Base-by-base conservation (phyloP, 2,888 invertebrate species). In the Elegia similella region DNA sequence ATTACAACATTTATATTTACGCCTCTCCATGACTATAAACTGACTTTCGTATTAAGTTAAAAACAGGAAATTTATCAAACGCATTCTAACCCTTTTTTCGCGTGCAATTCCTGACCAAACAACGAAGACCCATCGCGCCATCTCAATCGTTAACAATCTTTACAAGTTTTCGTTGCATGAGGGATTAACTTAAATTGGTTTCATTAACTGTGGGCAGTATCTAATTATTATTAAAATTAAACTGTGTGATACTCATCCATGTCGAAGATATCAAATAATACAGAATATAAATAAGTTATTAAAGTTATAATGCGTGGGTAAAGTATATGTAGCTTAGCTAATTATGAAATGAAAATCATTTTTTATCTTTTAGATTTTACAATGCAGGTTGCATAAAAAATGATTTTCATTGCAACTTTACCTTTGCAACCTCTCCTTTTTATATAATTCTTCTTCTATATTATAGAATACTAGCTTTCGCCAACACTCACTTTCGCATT, bases 181-280 rank as follows among this genome's bases (percentile, higher is more conserved):
- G 55, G 30, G n/a, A 3, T 57, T 61, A 52, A 15, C 6, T 13
- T 58, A 56, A 42, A 59, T 48, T 59, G 54, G 59, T 47, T 54
- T 57, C 43, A 30, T 61, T 56, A 59, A 61, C 61, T 60, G 57
- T 56, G 60, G 56, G 59, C 59, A 60, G 57, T 58, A 62, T 60
- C 58, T 64, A 62, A 65, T 65, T 66, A 63, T 57, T 48, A 48
- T 32, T 48, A 7, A 48, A 30, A 48, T 48, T 48, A 48, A 13
- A 13, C 30, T 48, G 30, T 48, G 3, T 17, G 17, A 46, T 23
- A 13, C n/a, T 8, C n/a, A 12, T 29, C 10, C 6, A n/a, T 29
- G 29, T 10, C 16, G 17, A 30, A 13, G 30, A 30, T 7, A 48
- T 30, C 13, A 8, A 48, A 30, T 30, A 30, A 48, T 29, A 1